These are phyloP conservation scores for Euura saliciscinereae DNA, from an alignment of 1,140 invertebrate species.

Conservation along the genomic window DNA sequence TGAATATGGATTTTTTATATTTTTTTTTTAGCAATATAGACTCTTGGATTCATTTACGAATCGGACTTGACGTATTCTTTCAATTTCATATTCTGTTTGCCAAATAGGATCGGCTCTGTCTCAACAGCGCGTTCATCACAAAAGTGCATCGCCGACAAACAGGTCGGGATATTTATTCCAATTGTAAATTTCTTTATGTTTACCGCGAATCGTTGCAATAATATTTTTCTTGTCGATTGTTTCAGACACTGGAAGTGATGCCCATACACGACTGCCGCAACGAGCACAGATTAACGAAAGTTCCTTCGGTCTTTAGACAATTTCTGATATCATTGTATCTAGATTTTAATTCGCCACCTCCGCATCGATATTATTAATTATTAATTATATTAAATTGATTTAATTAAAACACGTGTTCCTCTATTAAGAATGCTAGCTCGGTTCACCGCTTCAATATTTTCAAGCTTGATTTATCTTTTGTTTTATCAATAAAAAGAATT, in stretches of 20 bases:
- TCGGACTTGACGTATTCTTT: too few relatives aligned
- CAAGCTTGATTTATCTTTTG: neutral
- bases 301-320: slow-evolving; percentile 1
- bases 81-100: neutral
- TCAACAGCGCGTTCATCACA: slow-evolving; percentile 14
- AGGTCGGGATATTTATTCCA: slow-evolving; percentile 13
- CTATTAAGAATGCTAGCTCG: neutral
- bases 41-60: too few relatives aligned
- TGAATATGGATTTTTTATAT: slow-evolving; percentile 12
- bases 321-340: neutral
- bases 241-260: slow-evolving; percentile 29
- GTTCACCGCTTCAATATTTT: neutral
- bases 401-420: slow-evolving; percentile 14
- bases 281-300: neutral
- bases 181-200: slow-evolving; percentile 7
- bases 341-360: too few relatives aligned
- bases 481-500: neutral
- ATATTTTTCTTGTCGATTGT: neutral
- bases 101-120: neutral
- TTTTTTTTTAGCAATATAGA: neutral
- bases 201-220: neutral
- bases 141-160: slow-evolving; percentile 16
- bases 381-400: neutral
- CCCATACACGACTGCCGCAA: neutral
- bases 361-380: neutral